phyloP scores from a whole-genome alignment of 2,113 vertebrate genomes.

The Micronisus gabar region DNA sequence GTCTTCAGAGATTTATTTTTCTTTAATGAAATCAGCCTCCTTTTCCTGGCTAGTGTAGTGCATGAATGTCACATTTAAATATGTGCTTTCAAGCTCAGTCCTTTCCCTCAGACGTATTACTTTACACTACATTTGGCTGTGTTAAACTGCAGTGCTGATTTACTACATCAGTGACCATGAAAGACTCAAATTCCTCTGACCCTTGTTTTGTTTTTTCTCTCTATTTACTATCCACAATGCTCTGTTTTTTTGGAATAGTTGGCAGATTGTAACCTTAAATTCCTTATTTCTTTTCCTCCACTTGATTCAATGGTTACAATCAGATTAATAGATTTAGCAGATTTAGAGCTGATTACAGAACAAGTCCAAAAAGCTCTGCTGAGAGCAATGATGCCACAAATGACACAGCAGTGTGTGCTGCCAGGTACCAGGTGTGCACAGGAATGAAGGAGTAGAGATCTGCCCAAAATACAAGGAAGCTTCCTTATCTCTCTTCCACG shows the following conservation, averaged over 20 bases:
- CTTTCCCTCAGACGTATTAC: background rate
- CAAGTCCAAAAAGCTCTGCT: background rate
- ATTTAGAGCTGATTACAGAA: background rate
- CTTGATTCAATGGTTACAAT: background rate
- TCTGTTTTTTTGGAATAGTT: background rate
- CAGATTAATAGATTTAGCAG: background rate
- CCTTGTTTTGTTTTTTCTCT: background rate
- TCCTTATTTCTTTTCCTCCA: background rate
- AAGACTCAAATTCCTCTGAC: background rate
- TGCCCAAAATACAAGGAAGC: background rate
- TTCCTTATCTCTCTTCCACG: background rate
- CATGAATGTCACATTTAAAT: slow-evolving; percentile 40
- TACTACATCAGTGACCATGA: slow-evolving; percentile 12
- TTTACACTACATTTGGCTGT: slow-evolving; percentile 21
- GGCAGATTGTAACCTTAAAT: background rate
- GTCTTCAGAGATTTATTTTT: slow-evolving; percentile 31
- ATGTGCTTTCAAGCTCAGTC: background rate
- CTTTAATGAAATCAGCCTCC: slow-evolving; percentile 34
- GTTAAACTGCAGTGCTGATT: slow-evolving; percentile 29
- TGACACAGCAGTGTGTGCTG: background rate
- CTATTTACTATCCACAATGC: background rate
- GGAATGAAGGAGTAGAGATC: background rate
- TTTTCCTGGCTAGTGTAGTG: background rate
- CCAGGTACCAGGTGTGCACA: background rate
- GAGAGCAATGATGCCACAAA: background rate